phyloP scores from a whole-genome alignment of 2,797 vertebrate species.

The Malurus splendens region DNA sequence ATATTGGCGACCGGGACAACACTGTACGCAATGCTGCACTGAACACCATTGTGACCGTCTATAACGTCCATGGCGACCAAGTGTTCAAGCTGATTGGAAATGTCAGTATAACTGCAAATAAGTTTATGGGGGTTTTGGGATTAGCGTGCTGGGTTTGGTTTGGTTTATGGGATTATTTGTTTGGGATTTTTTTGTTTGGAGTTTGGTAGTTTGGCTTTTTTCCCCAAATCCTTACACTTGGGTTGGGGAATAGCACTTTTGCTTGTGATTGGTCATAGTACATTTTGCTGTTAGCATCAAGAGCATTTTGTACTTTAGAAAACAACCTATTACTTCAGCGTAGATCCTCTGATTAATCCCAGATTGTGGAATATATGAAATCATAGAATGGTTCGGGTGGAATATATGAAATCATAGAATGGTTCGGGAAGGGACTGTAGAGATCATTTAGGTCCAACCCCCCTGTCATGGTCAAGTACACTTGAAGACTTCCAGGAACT shows the following conservation, averaged over 20 bases:
- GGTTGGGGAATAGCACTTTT: not conserved
- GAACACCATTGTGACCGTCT: slow-evolving; percentile 93
- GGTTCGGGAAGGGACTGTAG: not conserved
- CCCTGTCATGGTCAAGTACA: not conserved
- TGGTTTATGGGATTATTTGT: not conserved
- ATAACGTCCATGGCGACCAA: slow-evolving; percentile 93
- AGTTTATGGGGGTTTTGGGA: no score
- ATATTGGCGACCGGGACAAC: slow-evolving; percentile 94
- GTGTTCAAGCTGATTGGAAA: slow-evolving; percentile 98
- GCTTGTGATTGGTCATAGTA: not conserved
- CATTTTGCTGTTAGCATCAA: not conserved
- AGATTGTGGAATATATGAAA: not conserved
- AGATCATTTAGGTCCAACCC: not conserved
- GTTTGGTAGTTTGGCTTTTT: not conserved
- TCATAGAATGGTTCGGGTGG: not conserved
- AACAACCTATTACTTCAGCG: not conserved
- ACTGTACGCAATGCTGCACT: slow-evolving; percentile 93
- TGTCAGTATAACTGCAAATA: slow-evolving; percentile 71
- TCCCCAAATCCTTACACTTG: rapidly evolving
- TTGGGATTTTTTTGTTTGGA: not conserved
- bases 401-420: not conserved
- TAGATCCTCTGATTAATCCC: not conserved
- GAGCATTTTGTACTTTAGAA: not conserved
- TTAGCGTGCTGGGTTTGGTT: not conserved
- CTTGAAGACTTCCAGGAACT: not conserved